Evolutionary conservation across 1,140 invertebrate genomes (phyloP).

Genomic region (Drosophila equinoxialis): DNA sequence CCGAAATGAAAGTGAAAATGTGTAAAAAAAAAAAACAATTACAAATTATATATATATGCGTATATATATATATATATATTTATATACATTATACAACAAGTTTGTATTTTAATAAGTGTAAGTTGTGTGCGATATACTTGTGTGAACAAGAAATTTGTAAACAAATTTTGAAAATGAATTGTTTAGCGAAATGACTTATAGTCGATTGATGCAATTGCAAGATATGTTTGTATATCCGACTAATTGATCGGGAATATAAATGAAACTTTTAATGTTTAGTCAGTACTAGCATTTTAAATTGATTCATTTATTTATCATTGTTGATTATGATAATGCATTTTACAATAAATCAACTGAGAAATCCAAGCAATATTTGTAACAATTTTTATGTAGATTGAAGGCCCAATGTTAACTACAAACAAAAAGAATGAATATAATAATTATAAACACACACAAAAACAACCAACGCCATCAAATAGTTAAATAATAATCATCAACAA

Average conservation of each 20-base stretch:
- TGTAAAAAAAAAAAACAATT: conserved; percentile 14
- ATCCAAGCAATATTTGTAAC: conserved; percentile 62
- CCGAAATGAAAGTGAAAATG: conserved; percentile 39
- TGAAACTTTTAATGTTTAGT: conserved; percentile 42
- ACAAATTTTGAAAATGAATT: conserved; percentile 37
- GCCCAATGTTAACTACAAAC: conserved; percentile 57
- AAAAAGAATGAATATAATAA: conserved; percentile 31
- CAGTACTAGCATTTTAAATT: conserved; percentile 46
- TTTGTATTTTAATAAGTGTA: conserved; percentile 7
- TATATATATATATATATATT: not conserved
- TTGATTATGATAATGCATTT: conserved; percentile 44
- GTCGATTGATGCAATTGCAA: not conserved
- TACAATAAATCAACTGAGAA: conserved; percentile 39
- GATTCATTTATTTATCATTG: conserved; percentile 36
- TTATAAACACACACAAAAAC: conserved; percentile 32
- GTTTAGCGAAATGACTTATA: conserved; percentile 24
- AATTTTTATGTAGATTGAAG: conserved; percentile 33
- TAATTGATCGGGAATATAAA: not conserved
- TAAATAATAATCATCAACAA: not conserved
- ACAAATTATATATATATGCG: not conserved
- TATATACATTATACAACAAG: conserved; percentile 2
- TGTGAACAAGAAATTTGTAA: conserved; percentile 19
- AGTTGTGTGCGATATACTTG: conserved; percentile 32
- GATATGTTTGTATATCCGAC: not conserved
- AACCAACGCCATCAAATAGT: conserved; percentile 42